Base-by-base conservation (phyloP, 2,888 invertebrate genomes). In the Drosophila kambysellisi region DNA sequence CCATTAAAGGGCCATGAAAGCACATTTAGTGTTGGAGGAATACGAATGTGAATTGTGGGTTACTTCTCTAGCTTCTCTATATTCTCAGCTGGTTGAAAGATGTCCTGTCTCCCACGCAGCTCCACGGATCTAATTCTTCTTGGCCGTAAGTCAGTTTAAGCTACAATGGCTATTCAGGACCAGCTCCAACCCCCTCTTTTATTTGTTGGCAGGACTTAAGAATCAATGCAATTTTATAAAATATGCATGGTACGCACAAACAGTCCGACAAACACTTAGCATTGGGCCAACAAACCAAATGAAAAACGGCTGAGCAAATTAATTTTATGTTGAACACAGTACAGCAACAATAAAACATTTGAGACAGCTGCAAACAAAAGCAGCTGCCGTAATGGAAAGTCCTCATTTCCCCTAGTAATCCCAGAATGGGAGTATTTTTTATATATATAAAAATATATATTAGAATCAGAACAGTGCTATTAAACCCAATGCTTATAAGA, bases 291-390 rank as follows among this genome's bases (percentile, higher is more conserved):
- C 81, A 79, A 82, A 74, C 73, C 74, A 76, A 88, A 85, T 85
- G 89, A 85, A 85, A 86, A 88, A 88, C 89, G 85, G 79, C 89
- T 81, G 87, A 70, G 87, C 73, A 88, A 85, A 85, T 85, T 85
- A 81, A 85, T 85, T 85, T 83, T 76, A 72, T 87, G 76, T 75
- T 79, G 70, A 75, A 74, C 79, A 74, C 74, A 72, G 79, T 75
- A 72, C 79, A 84, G 72, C 70, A 76, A 70, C 64, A 78, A 69
- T 72, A 66, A 77, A 86, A 76, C 70, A 66, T 70, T 65, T 59
- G 57, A 71, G 64, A 61, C 67, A 63, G 70, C 74, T 70, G 51
- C 73, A 84, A 84, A 74, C 81, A 80, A 74, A 52, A 74, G 39
- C 50, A 41, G 12, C 35, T 32, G 12, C 30, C 32, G 25, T 17